Base-by-base conservation (phyloP, 1,140 invertebrate species). In the Pseudomyrmex sp. region DNA sequence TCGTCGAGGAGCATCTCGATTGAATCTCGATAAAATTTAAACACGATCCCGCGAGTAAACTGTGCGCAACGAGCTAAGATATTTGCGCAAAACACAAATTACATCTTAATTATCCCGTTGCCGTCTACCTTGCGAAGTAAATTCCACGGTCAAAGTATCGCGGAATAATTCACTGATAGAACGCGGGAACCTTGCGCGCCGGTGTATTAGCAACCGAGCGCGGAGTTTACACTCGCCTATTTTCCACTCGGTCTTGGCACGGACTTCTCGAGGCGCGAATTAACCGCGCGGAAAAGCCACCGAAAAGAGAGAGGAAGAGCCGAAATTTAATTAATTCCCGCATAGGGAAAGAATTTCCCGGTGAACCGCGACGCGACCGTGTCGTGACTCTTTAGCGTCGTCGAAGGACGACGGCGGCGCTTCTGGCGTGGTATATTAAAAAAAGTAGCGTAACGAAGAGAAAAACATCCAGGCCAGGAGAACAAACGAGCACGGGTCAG, bases 261-360 rank as follows among this genome's bases (percentile, higher is more conserved):
- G 35, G 35, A 23, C 44, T 48, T 48, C 13, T 26, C 35, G 44
- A 46, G 35, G 15, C 18, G 10, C 13, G 23, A 70, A 70, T 79
- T 70, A 79, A 70, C 10, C 52, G 13, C 26, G 13, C 18, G 20
- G 2, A 48, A 79, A 9, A 54, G 13, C n/a, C 5, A 65, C 0
- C 13, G 66, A 63, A 12, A 13, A 18, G 52, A 59, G 12, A 1
- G 23, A 26, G 26, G 59, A 12, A 1, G 23, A 68, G 20, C 54
- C 69, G 46, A 83, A 75, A 83, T 83, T 83, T 66, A 66, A 83
- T 83, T 75, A 83, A 66, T 65, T 5, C 12, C 20, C 35, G 50
- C 58, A 66, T 65, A 66, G 75, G 20, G 13, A 76, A 58, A 15
- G 61, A 65, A 15, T 76, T 65, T 66, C 20, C 35, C 61, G 15